Evolutionary conservation across 1,140 invertebrate species (phyloP), one percentile per base, ranked within the genome.

Genomic region (Cherax destructor): DNA sequence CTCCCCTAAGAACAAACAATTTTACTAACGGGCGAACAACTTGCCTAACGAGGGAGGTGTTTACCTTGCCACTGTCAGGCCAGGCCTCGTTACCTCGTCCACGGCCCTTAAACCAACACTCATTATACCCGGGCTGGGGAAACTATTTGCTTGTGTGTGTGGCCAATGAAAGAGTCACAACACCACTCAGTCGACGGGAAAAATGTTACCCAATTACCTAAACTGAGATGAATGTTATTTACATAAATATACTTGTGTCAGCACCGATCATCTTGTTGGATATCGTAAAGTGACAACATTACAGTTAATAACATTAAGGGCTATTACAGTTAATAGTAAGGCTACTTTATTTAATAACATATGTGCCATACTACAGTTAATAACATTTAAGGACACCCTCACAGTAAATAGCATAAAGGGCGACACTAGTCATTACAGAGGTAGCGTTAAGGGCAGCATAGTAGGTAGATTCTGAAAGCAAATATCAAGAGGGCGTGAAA

Each of bases 31-130:
- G 78, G 18, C 47, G 78, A 24, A 50, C 52, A 52, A 24, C 52
- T 21, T 52, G 7, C n/a, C 18, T 56, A 79, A 56, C 50, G 78
- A 50, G 78, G 30, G 49, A 6, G 49, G 6, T 52, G 78, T 80
- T 24, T 80, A 80, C n/a, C n/a, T 21, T 30, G 6, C 52, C 78
- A 52, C 78, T 74, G 69, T 74, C 69, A 30, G 21, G n/a, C 69
- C 69, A 30, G n/a, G n/a, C 69, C 6, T 30, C 69, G 69, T 74
- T 74, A 74, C 24, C 69, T 11, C 1, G 69, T 74, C 24, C 69
- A 74, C 6, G 6, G 69, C n/a, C 69, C 69, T 74, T 74, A 74
- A 30, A 74, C 69, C 69, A 74, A 74, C 69, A 74, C 69, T 30
- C 69, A 74, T 30, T 74, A 74, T 21, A 30, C 69, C 30, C n/a